phyloP scores from a whole-genome alignment of 2,888 invertebrate genomes.

The Caradrina clavipalpis region DNA sequence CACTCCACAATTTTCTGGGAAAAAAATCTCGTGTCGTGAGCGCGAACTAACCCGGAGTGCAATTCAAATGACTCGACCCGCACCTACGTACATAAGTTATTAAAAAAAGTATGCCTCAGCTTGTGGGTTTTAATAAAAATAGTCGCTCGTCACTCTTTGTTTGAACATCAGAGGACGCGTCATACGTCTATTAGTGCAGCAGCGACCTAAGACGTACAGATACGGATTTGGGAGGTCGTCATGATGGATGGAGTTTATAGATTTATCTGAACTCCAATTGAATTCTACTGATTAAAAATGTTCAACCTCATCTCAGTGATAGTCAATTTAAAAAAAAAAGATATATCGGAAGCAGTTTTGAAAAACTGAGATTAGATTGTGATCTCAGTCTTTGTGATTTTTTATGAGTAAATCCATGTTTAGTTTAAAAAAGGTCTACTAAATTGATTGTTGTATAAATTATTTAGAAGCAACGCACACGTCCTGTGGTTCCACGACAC shows the following conservation, averaged over 20 bases:
- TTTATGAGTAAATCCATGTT: too few relatives aligned
- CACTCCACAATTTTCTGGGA: constrained; percentile 85
- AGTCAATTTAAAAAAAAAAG: too few relatives aligned
- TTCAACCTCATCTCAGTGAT: too few relatives aligned
- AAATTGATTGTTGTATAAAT: too few relatives aligned
- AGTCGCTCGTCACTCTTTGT: constrained; percentile 89
- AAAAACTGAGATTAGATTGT: too few relatives aligned
- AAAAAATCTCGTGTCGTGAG: constrained; percentile 82
- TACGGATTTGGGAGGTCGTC: constrained; percentile 68
- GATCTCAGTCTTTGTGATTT: too few relatives aligned
- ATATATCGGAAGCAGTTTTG: too few relatives aligned
- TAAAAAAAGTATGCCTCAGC: constrained; percentile 89
- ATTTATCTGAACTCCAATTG: background rate
- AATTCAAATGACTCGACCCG: constrained; percentile 79
- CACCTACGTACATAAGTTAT: constrained; percentile 88
- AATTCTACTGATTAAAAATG: too few relatives aligned
- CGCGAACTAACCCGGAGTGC: constrained; percentile 73
- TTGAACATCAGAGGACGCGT: constrained; percentile 86
- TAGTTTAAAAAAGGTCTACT: too few relatives aligned
- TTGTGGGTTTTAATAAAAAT: constrained; percentile 90
- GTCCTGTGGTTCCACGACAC: too few relatives aligned
- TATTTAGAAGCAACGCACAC: too few relatives aligned
- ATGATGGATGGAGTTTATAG: constrained; percentile 16
- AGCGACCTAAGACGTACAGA: constrained; percentile 86
- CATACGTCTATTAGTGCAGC: constrained; percentile 86